Conservation (phyloP, 2,797 vertebrate genomes). For the Mergus octosetaceus region DNA sequence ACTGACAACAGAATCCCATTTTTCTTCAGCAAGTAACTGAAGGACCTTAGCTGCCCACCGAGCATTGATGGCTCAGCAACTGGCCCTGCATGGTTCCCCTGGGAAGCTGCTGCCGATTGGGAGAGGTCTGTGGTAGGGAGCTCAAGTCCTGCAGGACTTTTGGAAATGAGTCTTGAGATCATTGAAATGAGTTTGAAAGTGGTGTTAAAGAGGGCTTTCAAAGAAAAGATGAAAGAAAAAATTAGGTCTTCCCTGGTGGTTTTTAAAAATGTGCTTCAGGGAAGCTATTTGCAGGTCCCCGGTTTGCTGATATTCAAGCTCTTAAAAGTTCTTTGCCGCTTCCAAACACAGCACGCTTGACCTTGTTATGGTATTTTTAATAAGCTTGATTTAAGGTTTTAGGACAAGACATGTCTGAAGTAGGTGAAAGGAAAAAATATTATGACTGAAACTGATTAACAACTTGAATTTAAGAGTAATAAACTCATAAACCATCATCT, state of each 20-base stretch:
- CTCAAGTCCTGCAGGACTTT: accelerated
- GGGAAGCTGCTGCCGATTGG: neutral
- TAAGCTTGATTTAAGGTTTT: neutral
- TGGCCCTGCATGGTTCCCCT: neutral
- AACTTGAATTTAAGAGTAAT: neutral
- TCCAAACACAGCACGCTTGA: neutral
- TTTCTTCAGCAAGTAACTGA: neutral
- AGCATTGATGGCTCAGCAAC: neutral
- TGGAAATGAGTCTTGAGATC: neutral
- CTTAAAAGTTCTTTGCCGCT: neutral
- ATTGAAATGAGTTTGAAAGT: neutral
- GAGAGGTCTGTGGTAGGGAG: neutral
- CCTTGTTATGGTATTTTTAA: neutral
- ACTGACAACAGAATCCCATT: neutral
- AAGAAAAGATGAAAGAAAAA: neutral
- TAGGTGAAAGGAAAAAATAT: neutral
- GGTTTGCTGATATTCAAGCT: neutral
- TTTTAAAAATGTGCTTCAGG: neutral
- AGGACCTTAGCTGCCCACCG: neutral
- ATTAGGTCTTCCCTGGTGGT: neutral
- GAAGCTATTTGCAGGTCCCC: neutral
- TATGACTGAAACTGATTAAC: neutral
- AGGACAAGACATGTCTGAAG: neutral
- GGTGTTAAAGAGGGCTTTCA: neutral
- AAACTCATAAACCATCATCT: neutral